Base-by-base conservation (phyloP, 2,888 invertebrate species). In the Pseudeuparius sepicola region DNA sequence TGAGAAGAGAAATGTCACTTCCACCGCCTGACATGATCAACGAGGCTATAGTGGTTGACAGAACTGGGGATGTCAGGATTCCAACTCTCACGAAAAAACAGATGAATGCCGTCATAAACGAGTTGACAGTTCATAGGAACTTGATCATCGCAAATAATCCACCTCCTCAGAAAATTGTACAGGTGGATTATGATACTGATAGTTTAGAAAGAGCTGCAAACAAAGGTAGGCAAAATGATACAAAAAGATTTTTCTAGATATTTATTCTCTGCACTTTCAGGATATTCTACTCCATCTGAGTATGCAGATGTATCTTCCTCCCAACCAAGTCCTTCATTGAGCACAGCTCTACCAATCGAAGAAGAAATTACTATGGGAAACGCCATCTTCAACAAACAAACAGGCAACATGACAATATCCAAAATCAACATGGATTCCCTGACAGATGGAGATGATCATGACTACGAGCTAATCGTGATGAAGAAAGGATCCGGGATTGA, bases 311-410 rank as follows among this genome's bases (percentile, higher is more conserved):
- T 75, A 4, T 70, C 77, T 1, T 73, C 73, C 11, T 73, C 75
- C 4, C 82, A 82, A 49, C 74, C 82, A 1, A 81, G 81, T 50
- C 82, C 83, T 3, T 78, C 78, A 42, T 57, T 82, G 37, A 82
- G 81, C 44, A 71, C 73, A 2, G 81, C 82, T 1, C 57, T 85
- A 34, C 85, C 84, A 1, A 65, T 84, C 55, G 83, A 84, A 53
- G 85, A 85, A 64, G 84, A 85, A 57, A 63, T 85, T 44, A 84
- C 82, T 14, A 82, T 84, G 67, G 68, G 74, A 48, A 83, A 85
- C 52, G 79, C 80, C 3, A 71, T 84, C 2, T 78, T 82, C 42
- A 76, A 78, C 56, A 64, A 67, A 4, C 63, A 68, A 44, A 72
- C 73, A 1, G 73, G 71, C 14, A 72, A 70, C 32, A 60, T 60